A percentile compares a stretch with the other conserved stretches of the same genome.
Evolutionary conservation across 37 sponge, comb jelly and placozoan species (phyloP).

Genomic region (Eunapius fragilis): DNA sequence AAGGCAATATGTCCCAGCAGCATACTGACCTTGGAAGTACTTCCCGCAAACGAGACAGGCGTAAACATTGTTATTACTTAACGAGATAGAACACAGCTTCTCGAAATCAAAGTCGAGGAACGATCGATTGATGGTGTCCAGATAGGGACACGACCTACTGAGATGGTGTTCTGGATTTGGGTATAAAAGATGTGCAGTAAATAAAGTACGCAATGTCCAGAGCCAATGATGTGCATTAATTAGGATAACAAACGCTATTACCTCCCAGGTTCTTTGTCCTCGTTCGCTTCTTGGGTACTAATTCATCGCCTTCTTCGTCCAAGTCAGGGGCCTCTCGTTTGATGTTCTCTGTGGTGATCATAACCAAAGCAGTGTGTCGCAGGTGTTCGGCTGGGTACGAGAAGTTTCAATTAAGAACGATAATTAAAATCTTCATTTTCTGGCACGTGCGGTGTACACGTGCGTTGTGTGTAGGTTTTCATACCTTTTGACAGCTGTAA

Average conservation of each 20-base stretch:
- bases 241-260: neutral
- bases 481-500: neutral
- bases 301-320: neutral
- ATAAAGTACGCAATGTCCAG: neutral
- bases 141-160: conserved; percentile 79
- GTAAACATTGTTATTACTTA: conserved; percentile 95
- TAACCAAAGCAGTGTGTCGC: neutral
- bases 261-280: conserved; percentile 12
- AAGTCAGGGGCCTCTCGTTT: neutral
- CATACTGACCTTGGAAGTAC: conserved; percentile 92
- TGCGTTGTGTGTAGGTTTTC: neutral
- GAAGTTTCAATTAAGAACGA: neutral
- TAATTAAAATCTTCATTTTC: neutral
- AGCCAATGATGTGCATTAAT: neutral
- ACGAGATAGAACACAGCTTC: conserved; percentile 95
- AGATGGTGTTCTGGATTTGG: conserved; percentile 25
- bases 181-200: neutral
- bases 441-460: conserved; percentile 2
- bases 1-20: neutral
- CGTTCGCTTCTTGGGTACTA: conserved; percentile 16
- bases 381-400: neutral
- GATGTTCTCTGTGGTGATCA: neutral
- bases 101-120: conserved; percentile 99
- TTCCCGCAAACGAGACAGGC: conserved; percentile 99
- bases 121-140: conserved; percentile 88